Percentiles rank a stretch among this genome's conserved stretches.
These are phyloP conservation scores for Brachionus koreanus DNA, from an alignment of 1,140 invertebrate species.

Conservation along the genomic window DNA sequence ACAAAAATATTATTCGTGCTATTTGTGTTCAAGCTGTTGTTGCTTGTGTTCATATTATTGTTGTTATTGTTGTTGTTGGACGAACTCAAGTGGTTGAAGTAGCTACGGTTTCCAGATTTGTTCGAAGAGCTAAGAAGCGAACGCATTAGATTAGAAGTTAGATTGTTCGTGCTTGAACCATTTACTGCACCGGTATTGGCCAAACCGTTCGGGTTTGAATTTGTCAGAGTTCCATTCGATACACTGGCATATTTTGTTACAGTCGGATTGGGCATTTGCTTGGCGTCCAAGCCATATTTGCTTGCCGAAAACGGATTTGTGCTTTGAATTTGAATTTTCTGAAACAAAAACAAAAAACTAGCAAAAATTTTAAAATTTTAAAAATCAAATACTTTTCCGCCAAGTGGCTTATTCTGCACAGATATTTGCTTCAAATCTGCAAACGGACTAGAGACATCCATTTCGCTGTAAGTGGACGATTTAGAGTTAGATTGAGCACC, in stretches of 20 bases:
- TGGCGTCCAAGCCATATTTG: slow-evolving; percentile 5
- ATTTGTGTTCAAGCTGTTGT: slow-evolving; percentile 15
- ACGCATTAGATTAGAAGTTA: slow-evolving; percentile 38
- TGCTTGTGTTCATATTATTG: slow-evolving; percentile 33
- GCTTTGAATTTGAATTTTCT: slow-evolving; percentile 13
- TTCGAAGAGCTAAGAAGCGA: slow-evolving; percentile 27
- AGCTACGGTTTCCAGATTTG: slow-evolving; percentile 37
- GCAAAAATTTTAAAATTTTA: not conserved
- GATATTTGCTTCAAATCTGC: slow-evolving; percentile 42
- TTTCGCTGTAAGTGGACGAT: slow-evolving; percentile 32
- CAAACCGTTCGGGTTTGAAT: not conserved
- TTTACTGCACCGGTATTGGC: slow-evolving; percentile 16
- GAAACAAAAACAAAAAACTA: not conserved
- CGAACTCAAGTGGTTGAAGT: slow-evolving; percentile 37
- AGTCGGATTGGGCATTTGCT: slow-evolving; percentile 2
- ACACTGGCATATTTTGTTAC: slow-evolving; percentile 33
- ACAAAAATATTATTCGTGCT: slow-evolving; percentile 41
- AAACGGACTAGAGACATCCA: slow-evolving; percentile 44
- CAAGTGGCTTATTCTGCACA: slow-evolving; percentile 32
- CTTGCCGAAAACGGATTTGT: slow-evolving; percentile 9
- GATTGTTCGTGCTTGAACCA: not conserved
- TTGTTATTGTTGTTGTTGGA: not conserved
- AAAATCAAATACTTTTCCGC: slow-evolving; percentile 23
- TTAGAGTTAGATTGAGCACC: slow-evolving; percentile 29
- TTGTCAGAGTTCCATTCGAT: slow-evolving; percentile 16